Evolutionary conservation across 2,113 vertebrate species (phyloP).

Genomic region (Carassius carassius): DNA sequence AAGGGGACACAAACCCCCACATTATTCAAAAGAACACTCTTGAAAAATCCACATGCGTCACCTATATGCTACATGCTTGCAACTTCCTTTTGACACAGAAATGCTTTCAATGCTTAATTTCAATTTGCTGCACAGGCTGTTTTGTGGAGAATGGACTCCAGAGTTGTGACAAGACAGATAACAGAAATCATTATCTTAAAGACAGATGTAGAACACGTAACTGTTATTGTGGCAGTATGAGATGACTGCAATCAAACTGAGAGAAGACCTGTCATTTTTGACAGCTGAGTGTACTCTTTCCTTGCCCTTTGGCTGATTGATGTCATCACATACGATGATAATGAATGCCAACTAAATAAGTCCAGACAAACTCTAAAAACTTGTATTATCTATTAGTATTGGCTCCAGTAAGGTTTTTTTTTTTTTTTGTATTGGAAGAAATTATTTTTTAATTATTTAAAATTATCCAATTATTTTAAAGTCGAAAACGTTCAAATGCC

Average conservation of each 20-base stretch:
- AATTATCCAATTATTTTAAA: no score
- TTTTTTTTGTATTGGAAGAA: no score
- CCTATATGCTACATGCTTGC: not conserved
- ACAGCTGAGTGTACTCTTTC: constrained; percentile 44
- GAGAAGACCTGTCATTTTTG: constrained; percentile 50
- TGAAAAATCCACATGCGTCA: not conserved
- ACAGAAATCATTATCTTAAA: not conserved
- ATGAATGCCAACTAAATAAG: constrained; percentile 33
- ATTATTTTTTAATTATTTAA: no score
- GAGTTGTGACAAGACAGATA: not conserved
- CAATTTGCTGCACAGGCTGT: not conserved
- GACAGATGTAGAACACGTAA: not conserved
- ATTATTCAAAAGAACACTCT: constrained; percentile 8
- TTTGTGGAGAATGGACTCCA: constrained; percentile 4
- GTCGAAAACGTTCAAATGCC: no score
- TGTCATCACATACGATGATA: constrained; percentile 45
- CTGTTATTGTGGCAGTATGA: constrained; percentile 34
- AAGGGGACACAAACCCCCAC: not conserved
- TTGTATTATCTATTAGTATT: not conserved
- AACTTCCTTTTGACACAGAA: not conserved
- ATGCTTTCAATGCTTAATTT: not conserved
- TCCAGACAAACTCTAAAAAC: constrained; percentile 14
- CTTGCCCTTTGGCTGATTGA: constrained; percentile 49
- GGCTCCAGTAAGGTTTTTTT: not conserved
- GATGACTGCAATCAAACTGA: constrained; percentile 51